These are phyloP conservation scores for Montifringilla adamsi DNA, from an alignment of 2,113 vertebrate genomes.

Conservation along the genomic window DNA sequence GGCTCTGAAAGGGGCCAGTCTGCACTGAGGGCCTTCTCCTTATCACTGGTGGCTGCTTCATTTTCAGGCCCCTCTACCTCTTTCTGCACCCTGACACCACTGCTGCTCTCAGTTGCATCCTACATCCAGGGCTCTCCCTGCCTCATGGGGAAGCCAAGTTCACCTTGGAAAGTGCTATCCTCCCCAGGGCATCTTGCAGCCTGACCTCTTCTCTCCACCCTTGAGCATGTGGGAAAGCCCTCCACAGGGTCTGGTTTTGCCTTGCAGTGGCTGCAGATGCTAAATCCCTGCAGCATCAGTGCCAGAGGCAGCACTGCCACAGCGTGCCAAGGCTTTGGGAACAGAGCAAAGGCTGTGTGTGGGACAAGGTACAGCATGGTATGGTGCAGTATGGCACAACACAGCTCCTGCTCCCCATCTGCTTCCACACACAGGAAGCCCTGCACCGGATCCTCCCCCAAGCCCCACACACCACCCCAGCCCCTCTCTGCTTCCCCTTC, in stretches of 20 bases:
- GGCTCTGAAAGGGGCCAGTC: constrained; percentile 22
- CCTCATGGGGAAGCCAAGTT: fast-evolving
- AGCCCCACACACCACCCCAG: background rate
- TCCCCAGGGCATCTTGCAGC: background rate
- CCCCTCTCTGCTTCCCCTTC: constrained; percentile 33
- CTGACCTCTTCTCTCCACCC: background rate
- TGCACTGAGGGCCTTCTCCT: background rate
- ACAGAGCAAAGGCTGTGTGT: background rate
- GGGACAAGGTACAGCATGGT: background rate
- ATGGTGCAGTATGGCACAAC: background rate
- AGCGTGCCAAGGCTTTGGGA: fast-evolving
- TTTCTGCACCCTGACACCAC: background rate
- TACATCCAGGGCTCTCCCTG: background rate
- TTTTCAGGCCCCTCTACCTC: background rate
- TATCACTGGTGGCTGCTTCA: background rate
- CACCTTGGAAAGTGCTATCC: background rate
- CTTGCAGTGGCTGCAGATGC: background rate
- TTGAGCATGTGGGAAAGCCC: background rate
- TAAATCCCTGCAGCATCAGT: background rate
- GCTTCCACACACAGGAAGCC: constrained; percentile 40
- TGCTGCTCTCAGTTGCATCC: background rate
- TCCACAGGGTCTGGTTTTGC: fast-evolving
- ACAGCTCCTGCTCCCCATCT: background rate
- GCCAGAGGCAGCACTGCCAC: background rate
- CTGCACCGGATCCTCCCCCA: background rate